Conservation (phyloP, 2,113 vertebrate species). For the Bufo gargarizans region DNA sequence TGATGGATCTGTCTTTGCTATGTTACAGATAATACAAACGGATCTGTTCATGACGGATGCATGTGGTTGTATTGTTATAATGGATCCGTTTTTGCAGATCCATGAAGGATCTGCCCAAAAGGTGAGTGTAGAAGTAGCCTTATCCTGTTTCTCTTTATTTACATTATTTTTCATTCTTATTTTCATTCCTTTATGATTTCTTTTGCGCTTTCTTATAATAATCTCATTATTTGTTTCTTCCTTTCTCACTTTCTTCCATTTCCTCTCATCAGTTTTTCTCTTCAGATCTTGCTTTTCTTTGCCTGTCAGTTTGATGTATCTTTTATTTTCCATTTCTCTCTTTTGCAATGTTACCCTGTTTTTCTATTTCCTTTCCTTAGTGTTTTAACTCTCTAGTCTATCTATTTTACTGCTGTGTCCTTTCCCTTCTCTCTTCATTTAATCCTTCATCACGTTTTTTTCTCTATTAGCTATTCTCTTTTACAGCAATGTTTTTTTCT, state of each 20-base stretch:
- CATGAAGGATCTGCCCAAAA: too few species aligned
- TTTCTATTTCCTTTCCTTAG: background rate
- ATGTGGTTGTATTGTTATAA: too few species aligned
- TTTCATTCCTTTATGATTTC: background rate
- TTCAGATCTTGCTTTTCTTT: background rate
- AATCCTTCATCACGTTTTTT: background rate
- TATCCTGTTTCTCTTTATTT: background rate
- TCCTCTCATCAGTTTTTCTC: background rate
- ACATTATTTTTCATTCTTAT: background rate
- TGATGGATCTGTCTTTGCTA: too few species aligned
- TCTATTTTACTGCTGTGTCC: background rate
- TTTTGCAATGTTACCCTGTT: too few species aligned
- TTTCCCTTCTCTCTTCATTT: background rate
- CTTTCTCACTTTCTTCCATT: background rate
- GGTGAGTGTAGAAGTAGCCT: background rate
- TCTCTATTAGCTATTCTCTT: background rate
- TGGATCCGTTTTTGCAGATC: too few species aligned
- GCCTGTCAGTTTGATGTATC: background rate
- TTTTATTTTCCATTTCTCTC: background rate
- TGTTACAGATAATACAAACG: too few species aligned
- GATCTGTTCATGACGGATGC: too few species aligned
- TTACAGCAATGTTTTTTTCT: background rate
- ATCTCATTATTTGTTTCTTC: background rate
- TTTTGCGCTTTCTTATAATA: background rate
- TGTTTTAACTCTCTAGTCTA: background rate